phyloP scores from a whole-genome alignment of 2,113 vertebrate genomes.

The Chionodraco myersi region DNA sequence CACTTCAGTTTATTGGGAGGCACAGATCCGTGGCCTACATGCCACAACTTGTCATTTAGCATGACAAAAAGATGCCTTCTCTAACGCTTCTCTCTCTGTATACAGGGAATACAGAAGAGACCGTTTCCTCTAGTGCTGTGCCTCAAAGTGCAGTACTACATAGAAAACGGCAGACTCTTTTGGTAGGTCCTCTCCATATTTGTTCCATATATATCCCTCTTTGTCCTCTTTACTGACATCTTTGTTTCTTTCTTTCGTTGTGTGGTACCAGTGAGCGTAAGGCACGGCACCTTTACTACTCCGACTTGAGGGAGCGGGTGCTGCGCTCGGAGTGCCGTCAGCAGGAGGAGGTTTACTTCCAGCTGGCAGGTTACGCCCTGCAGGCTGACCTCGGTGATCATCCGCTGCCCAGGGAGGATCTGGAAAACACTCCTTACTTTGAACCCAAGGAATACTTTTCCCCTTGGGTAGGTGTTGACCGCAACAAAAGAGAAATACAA shows the following conservation, averaged over 20 bases:
- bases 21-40: constrained; percentile 26
- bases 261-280: constrained; percentile 84
- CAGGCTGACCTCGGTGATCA: constrained; percentile 90
- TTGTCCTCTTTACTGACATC: constrained; percentile 19
- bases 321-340: constrained; percentile 88
- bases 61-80: constrained; percentile 34
- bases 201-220: constrained; percentile 1
- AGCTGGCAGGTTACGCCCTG: constrained; percentile 89
- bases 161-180: constrained; percentile 90
- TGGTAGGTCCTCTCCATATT: constrained; percentile 79
- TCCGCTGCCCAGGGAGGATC: constrained; percentile 64
- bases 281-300: constrained; percentile 89
- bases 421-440: constrained; percentile 83
- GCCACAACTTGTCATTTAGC: constrained; percentile 20
- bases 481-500: not conserved
- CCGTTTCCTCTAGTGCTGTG: constrained; percentile 85
- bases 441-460: constrained; percentile 92
- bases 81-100: constrained; percentile 29
- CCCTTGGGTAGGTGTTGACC: constrained; percentile 86
- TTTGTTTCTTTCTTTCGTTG: not conserved
- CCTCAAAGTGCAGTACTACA: constrained; percentile 91
- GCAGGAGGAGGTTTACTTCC: constrained; percentile 93
- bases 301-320: constrained; percentile 88
- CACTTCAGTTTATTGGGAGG: constrained; percentile 22
- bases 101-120: constrained; percentile 83